These are phyloP conservation scores for Nephrotoma guestfalica DNA, from an alignment of 2,888 invertebrate genomes.

Conservation along the genomic window DNA sequence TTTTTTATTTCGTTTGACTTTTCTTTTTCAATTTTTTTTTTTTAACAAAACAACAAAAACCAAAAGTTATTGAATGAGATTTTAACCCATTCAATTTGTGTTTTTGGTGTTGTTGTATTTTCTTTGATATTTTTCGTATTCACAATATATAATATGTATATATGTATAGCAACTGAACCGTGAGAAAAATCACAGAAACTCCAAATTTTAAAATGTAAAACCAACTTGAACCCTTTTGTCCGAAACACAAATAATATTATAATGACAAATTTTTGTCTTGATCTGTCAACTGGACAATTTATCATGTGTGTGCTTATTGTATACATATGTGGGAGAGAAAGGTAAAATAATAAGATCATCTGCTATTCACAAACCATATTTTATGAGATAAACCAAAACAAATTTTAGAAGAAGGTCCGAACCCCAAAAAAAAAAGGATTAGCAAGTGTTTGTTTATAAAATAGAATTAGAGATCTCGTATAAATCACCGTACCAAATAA, in stretches of 20 bases:
- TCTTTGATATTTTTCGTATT: background rate
- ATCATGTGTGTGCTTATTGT: background rate
- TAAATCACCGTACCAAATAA: no score
- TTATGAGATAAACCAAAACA: background rate
- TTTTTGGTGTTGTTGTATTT: background rate
- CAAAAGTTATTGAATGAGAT: background rate
- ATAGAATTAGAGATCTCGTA: background rate
- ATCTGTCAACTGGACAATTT: conserved; percentile 4
- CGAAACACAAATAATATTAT: background rate
- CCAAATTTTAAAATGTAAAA: background rate
- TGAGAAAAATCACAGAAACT: background rate
- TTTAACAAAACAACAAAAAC: background rate
- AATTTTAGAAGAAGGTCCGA: background rate
- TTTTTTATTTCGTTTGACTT: background rate
- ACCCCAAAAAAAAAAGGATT: background rate
- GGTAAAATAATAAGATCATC: background rate
- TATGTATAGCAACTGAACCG: background rate
- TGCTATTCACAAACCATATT: background rate
- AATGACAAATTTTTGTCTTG: background rate
- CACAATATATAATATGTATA: background rate
- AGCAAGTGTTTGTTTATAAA: conserved; percentile 4
- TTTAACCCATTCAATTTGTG: background rate
- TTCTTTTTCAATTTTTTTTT: background rate
- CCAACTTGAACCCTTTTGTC: background rate
- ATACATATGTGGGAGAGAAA: background rate